Evolutionary conservation across 2,888 invertebrate genomes (phyloP), one percentile per base, ranked within the genome.

Genomic region (Parthenolecanium corni): DNA sequence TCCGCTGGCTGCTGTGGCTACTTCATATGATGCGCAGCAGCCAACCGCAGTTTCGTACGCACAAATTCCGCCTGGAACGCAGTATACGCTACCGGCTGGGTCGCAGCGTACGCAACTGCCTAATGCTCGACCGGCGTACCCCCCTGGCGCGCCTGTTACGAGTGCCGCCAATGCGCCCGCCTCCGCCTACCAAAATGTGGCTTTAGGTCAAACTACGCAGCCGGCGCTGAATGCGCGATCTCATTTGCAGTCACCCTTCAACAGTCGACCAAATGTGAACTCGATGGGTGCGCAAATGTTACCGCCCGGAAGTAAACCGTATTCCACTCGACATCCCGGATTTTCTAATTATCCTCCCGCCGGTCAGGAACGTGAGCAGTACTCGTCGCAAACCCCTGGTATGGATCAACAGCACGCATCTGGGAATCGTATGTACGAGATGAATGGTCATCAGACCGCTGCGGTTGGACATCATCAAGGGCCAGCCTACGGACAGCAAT

Each of bases 1-100:
- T 20, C 12, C 25, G 12, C 25, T 54, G 38, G 12, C 65, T 58
- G 42, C 65, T 57, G 52, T 52, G 52, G 21, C 54, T 42, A 58
- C 64, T 63, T 20, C 61, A 46, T n/a, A n/a, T n/a, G n/a, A n/a
- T n/a, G n/a, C n/a, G n/a, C n/a, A n/a, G n/a, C n/a, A n/a, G n/a
- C n/a, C n/a, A n/a, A n/a, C n/a, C n/a, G n/a, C n/a, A n/a, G n/a
- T n/a, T n/a, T n/a, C n/a, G n/a, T n/a, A n/a, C n/a, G n/a, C n/a
- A n/a, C n/a, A n/a, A n/a, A n/a, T n/a, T n/a, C n/a, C n/a, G n/a
- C n/a, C n/a, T n/a, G n/a, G n/a, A n/a, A n/a, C n/a, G n/a, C n/a
- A n/a, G n/a, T n/a, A n/a, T n/a, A n/a, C n/a, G n/a, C n/a, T n/a
- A n/a, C n/a, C n/a, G n/a, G n/a, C n/a, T n/a, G n/a, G n/a, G n/a